These are phyloP conservation scores for Mormyrops boulengeri DNA, from an alignment of 2,797 vertebrate genomes.

Conservation along the genomic window DNA sequence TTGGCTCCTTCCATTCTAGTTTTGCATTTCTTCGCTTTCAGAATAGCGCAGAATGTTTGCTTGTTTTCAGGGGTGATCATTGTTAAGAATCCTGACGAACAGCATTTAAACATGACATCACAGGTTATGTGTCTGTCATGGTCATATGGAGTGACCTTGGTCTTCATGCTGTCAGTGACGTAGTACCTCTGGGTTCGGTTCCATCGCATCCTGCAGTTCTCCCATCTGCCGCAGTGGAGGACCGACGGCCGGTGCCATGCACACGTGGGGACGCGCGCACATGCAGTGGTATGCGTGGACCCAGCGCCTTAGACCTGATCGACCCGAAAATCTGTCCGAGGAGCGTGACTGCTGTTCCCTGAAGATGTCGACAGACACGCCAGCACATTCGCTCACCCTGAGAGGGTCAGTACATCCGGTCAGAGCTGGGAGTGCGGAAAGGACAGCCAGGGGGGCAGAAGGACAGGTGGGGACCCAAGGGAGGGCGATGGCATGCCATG, in stretches of 20 bases:
- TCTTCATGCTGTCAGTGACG: background rate
- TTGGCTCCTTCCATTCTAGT: background rate
- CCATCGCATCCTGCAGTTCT: background rate
- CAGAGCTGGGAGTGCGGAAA: background rate
- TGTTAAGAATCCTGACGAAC: background rate
- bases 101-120: background rate
- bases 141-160: background rate
- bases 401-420: background rate
- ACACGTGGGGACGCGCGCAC: background rate
- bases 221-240: background rate
- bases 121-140: background rate
- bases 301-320: background rate
- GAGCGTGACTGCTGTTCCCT: background rate
- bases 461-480: background rate
- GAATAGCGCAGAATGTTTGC: background rate
- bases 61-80: background rate
- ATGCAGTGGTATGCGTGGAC: background rate
- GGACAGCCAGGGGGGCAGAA: background rate
- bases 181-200: background rate
- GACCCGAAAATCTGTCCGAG: background rate
- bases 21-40: background rate
- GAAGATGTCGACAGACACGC: background rate
- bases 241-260: background rate
- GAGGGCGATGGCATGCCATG: background rate
- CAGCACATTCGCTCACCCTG: background rate